Evolutionary conservation across 1,140 invertebrate species (phyloP).

Genomic region (Atta cephalotes): DNA sequence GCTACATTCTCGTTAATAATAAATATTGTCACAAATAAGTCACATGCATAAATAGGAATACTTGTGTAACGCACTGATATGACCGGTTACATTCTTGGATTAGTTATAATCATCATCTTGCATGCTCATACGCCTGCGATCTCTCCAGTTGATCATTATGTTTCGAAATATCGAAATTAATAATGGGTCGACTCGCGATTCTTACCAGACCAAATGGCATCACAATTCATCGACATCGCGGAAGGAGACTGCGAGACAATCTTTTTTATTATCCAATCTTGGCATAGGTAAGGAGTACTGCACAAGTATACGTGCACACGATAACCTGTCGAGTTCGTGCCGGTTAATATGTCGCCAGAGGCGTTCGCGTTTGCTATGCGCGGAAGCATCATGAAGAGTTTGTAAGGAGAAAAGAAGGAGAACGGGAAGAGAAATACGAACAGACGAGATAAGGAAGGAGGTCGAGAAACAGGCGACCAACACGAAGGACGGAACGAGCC

Average conservation of each 20-base stretch:
- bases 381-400: conserved; percentile 47
- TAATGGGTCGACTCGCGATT: conserved; percentile 27
- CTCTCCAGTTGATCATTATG: not conserved
- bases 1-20: conserved; percentile 28
- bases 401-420: conserved; percentile 31
- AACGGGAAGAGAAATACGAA: conserved; percentile 20
- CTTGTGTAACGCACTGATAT: conserved; percentile 42
- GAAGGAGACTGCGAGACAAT: conserved; percentile 17
- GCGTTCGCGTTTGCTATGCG: conserved; percentile 61
- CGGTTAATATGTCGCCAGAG: conserved; percentile 78
- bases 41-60: conserved; percentile 2
- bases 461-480: conserved; percentile 16
- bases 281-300: not conserved
- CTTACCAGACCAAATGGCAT: not conserved
- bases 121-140: not conserved
- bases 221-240: not conserved
- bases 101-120: conserved; percentile 14
- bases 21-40: conserved; percentile 25
- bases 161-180: conserved; percentile 23
- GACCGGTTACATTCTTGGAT: conserved; percentile 29
- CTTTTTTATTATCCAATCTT: conserved; percentile 54
- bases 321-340: conserved; percentile 67
- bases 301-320: conserved; percentile 28
- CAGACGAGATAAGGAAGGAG: conserved; percentile 40
- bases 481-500: conserved; percentile 28